Base-by-base conservation (phyloP, 2,888 invertebrate species). In the Pyrocoelia pectoralis region DNA sequence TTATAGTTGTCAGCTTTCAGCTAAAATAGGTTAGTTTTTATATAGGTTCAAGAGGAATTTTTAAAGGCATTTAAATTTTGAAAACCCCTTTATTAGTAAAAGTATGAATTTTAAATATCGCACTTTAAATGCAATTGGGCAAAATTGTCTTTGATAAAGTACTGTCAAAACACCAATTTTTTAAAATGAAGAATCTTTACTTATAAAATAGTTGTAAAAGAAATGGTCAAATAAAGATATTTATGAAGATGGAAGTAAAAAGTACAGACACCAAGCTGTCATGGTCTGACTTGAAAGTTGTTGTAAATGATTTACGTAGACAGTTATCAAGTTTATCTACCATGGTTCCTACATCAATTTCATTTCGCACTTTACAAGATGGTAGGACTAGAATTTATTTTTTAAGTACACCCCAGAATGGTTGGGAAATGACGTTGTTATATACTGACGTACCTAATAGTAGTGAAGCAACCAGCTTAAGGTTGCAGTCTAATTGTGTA, bases 371-470 rank as follows among this genome's bases (percentile, higher is more conserved):
- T 18, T 83, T 94, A 33, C 86, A 88, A 55, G 93, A 92, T 81
- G 93, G 92, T 29, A 88, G 92, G 71, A 92, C 88, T 9, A 86
- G 95, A 74, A 89, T 97, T 74, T 97, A 97, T 81, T 97, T 96
- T 79, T 84, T 97, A 65, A 91, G 94, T 71, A 92, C 93, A 15
- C 93, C 94, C 0, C 90, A 91, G 53, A 93, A 93, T 74, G 92
- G 93, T 12, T 93, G 95, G 88, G 96, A 97, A 80, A 94, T 94
- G 1, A 96, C 95, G 0, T 82, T 97, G 9, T 83, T 96, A 0
- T 96, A 91, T 76, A 90, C 92, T 0, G 96, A 97, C 79, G 87
- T 97, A n/a, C 87, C 88, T 49, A 84, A 85, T 60, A 84, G 84
- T n/a, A 82, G 83, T 66, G 85, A 86, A 67, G 83, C 87, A 6